These are phyloP conservation scores for Parasteatoda lunata DNA, from an alignment of 2,888 invertebrate genomes.

Conservation along the genomic window DNA sequence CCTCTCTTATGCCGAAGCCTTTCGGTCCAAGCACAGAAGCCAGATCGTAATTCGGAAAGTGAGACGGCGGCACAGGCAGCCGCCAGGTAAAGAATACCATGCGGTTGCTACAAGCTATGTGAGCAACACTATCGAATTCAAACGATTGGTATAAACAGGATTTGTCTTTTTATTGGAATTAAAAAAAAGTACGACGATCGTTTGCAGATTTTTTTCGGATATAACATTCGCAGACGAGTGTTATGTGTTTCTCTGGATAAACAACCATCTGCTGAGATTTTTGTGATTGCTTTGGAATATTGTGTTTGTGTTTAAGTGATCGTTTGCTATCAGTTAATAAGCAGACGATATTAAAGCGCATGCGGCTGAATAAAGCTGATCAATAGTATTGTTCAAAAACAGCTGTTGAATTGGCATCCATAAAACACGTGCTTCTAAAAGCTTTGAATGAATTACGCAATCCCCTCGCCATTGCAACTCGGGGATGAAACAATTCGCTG, in stretches of 20 bases:
- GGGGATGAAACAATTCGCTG: background rate
- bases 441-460: constrained; percentile 45
- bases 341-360: background rate
- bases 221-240: background rate
- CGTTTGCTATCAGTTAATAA: background rate
- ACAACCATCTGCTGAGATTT: background rate
- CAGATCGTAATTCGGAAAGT: constrained; percentile 14
- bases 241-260: constrained; percentile 12
- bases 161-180: background rate
- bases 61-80: background rate
- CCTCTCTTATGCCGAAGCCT: constrained; percentile 6
- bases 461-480: background rate
- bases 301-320: background rate
- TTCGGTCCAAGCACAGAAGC: constrained; percentile 29
- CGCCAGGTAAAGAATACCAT: constrained; percentile 1
- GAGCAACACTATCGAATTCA: background rate
- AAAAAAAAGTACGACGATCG: background rate
- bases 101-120: background rate
- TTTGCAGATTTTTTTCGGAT: background rate
- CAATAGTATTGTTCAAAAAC: constrained; percentile 28
- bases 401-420: constrained; percentile 37
- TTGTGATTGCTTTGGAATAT: background rate
- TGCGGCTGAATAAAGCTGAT: background rate
- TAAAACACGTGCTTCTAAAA: constrained; percentile 36
- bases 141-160: background rate